Evolutionary conservation across 92 coral and sea anemone genomes (phyloP).

Genomic region (Heliopora coerulea): DNA sequence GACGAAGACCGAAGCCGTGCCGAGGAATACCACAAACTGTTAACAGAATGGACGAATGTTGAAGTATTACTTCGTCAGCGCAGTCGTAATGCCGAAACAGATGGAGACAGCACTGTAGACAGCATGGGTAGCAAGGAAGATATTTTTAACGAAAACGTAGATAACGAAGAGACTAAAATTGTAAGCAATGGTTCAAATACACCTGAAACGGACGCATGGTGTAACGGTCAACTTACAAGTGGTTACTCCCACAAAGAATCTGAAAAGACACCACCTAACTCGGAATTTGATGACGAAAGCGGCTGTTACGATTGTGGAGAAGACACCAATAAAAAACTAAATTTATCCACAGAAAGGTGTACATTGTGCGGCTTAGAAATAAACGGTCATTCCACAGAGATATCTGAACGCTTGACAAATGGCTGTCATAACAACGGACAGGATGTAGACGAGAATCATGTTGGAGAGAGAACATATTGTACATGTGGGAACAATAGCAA

Average conservation of each 20-base stretch:
- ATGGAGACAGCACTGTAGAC: conserved; percentile 78
- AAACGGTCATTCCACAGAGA: not conserved
- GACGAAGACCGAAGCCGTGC: conserved; percentile 56
- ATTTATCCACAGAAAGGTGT: conserved; percentile 47
- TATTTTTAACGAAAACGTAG: conserved; percentile 64
- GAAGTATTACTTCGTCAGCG: conserved; percentile 71
- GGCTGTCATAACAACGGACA: conserved; percentile 55
- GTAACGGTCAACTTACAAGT: conserved; percentile 19
- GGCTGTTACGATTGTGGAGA: conserved; percentile 90
- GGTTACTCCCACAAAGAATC: conserved; percentile 24
- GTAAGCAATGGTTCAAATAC: conserved; percentile 51
- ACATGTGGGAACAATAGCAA: conserved; percentile 63
- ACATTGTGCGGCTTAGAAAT: conserved; percentile 6
- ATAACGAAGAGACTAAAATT: conserved; percentile 38
- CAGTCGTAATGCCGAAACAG: conserved; percentile 81
- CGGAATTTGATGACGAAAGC: conserved; percentile 73
- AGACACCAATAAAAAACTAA: conserved; percentile 60
- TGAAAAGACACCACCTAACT: conserved; percentile 55
- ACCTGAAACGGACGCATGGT: conserved; percentile 45
- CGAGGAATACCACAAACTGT: conserved; percentile 59
- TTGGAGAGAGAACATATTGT: conserved; percentile 48
- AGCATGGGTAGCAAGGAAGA: conserved; percentile 95
- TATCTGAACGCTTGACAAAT: conserved; percentile 54
- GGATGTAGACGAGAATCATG: conserved; percentile 44
- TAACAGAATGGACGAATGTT: conserved; percentile 90